phyloP scores from a whole-genome alignment of 2,888 invertebrate species.

The Meandrusa payeni region DNA sequence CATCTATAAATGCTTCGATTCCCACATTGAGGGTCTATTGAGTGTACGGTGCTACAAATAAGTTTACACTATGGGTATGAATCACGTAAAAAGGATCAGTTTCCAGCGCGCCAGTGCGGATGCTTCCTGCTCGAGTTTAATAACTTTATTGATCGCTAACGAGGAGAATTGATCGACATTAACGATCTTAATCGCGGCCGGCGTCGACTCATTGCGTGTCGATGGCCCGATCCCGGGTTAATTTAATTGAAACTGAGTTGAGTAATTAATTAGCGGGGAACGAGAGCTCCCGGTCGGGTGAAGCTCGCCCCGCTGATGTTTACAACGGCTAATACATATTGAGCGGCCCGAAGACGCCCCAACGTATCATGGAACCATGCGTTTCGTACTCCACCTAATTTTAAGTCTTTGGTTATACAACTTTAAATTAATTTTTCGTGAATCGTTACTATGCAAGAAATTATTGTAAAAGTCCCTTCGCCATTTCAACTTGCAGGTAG shows the following conservation, averaged over 20 bases:
- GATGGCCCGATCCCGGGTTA: constrained; percentile 72
- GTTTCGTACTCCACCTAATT: too few relatives aligned
- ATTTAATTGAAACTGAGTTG: constrained; percentile 78
- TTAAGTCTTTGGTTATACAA: too few relatives aligned
- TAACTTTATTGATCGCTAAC: constrained; percentile 68
- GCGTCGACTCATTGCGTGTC: constrained; percentile 70
- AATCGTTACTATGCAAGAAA: too few relatives aligned
- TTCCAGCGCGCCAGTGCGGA: constrained; percentile 40
- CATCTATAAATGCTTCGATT: too few relatives aligned
- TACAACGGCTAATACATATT: constrained; percentile 57
- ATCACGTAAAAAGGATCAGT: constrained; percentile 33
- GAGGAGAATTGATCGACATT: constrained; percentile 71
- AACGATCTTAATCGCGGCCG: constrained; percentile 73
- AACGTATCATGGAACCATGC: too few relatives aligned
- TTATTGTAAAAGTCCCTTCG: too few relatives aligned
- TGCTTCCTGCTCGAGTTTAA: constrained; percentile 38
- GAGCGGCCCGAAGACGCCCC: constrained; percentile 31
- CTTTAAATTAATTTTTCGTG: too few relatives aligned
- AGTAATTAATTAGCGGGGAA: constrained; percentile 78
- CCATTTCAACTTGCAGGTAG: too few relatives aligned
- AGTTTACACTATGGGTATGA: constrained; percentile 11
- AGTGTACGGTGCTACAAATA: constrained; percentile 4
- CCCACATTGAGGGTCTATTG: too few relatives aligned
- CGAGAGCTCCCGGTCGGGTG: constrained; percentile 70
- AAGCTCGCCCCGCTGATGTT: constrained; percentile 52